Evolutionary conservation across 2,113 vertebrate species (phyloP).

Genomic region (Sinocyclocheilus anshuiensis): DNA sequence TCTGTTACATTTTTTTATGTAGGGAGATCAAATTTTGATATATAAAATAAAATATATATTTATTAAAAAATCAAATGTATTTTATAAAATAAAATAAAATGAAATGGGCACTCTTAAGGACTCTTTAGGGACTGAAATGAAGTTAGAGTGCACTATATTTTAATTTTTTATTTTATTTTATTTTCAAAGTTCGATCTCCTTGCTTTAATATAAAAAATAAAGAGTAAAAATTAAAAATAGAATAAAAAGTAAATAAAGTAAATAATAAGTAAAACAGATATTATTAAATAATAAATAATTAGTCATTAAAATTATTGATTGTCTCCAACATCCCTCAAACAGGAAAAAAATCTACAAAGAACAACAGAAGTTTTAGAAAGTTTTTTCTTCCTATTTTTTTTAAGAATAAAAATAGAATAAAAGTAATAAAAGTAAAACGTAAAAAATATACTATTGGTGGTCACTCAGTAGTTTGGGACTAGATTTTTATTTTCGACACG

Average conservation of each 20-base stretch:
- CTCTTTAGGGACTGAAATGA: too few species aligned
- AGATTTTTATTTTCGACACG: not conserved
- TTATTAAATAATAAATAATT: not conserved
- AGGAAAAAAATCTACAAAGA: not conserved
- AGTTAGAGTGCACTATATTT: too few species aligned
- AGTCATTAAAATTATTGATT: not conserved
- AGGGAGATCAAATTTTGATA: not conserved
- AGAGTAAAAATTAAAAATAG: too few species aligned
- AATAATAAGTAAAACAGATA: too few species aligned
- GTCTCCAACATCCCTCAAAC: not conserved
- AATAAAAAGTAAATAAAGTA: not conserved
- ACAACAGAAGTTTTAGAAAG: too few species aligned
- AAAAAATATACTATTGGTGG: not conserved
- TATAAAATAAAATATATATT: not conserved
- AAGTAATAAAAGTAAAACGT: not conserved
- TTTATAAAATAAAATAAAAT: not conserved
- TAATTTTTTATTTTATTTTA: too few species aligned
- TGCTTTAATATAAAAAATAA: too few species aligned
- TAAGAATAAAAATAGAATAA: not conserved
- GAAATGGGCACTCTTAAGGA: too few species aligned
- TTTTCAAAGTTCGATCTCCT: too few species aligned
- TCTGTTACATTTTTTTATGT: not conserved
- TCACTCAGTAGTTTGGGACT: not conserved
- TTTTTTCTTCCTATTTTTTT: not conserved
- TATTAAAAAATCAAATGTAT: too few species aligned